These are phyloP conservation scores for Cyprinodon brontotheroides DNA, from an alignment of 2,113 vertebrate genomes.

Conservation along the genomic window DNA sequence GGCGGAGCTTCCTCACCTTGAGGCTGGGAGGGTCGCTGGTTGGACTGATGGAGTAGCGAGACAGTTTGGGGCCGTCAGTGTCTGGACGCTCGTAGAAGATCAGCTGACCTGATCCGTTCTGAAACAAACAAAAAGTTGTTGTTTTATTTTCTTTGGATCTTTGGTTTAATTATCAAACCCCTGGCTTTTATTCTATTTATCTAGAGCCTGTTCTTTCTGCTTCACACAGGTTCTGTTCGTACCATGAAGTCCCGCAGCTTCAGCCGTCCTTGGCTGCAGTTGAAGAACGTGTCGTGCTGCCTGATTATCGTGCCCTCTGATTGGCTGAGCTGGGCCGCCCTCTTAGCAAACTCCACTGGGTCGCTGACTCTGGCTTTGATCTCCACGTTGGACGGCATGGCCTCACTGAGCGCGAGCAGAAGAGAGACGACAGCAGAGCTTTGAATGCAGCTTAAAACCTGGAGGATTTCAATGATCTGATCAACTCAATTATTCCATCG, in stretches of 20 bases:
- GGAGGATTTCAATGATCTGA: too few species aligned
- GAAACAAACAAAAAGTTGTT: neutral
- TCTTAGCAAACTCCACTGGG: constrained; percentile 27
- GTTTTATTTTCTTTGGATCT: neutral
- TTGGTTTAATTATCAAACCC: neutral
- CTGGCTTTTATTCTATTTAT: neutral
- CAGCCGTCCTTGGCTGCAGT: constrained; percentile 75
- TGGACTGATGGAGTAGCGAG: constrained; percentile 77
- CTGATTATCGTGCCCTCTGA: constrained; percentile 70
- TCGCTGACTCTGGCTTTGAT: constrained; percentile 80
- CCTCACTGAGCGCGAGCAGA: constrained; percentile 42
- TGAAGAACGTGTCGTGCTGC: constrained; percentile 85
- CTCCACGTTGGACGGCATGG: constrained; percentile 85
- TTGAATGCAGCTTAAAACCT: neutral
- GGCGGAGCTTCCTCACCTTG: constrained; percentile 58
- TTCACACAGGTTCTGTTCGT: neutral
- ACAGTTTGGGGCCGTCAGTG: constrained; percentile 82
- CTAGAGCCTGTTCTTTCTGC: neutral
- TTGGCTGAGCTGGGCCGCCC: constrained; percentile 72
- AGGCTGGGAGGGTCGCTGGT: constrained; percentile 79
- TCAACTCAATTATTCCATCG: too few species aligned
- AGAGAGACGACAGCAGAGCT: neutral
- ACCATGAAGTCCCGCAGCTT: constrained; percentile 82
- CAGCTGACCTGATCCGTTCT: constrained; percentile 83
- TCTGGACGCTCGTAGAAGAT: constrained; percentile 88